These are phyloP conservation scores for Cyclopterus lumpus DNA, from an alignment of 2,797 vertebrate species.

Conservation along the genomic window DNA sequence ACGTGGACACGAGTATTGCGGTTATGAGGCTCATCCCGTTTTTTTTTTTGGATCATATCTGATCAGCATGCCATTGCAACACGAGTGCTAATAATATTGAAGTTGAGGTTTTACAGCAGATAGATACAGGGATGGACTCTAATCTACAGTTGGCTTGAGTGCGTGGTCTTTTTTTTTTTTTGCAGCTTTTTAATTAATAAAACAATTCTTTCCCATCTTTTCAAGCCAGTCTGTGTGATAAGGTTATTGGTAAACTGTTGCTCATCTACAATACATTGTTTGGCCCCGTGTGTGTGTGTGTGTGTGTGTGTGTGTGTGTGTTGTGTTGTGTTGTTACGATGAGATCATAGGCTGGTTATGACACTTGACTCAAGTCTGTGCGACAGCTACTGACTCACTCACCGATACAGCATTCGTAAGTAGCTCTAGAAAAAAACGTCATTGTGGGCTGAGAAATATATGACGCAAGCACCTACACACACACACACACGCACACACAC, in stretches of 20 bases:
- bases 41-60: not conserved
- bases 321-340: slow-evolving; percentile 20
- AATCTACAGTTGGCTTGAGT: not conserved
- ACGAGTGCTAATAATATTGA: slow-evolving; percentile 31
- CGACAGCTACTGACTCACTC: slow-evolving; percentile 61
- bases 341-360: slow-evolving; percentile 58
- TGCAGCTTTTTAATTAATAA: slow-evolving; percentile 3
- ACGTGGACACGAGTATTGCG: not conserved
- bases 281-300: slow-evolving; percentile 3
- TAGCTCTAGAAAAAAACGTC: slow-evolving; percentile 35
- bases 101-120: slow-evolving; percentile 36
- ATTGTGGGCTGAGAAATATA: slow-evolving; percentile 21
- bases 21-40: not conserved
- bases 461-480: slow-evolving; percentile 21
- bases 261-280: not conserved
- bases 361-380: slow-evolving; percentile 60
- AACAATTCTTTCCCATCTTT: not conserved
- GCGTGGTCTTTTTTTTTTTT: not conserved
- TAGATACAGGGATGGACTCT: not conserved
- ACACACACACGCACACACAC: not conserved
- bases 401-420: slow-evolving; percentile 54
- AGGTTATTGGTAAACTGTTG: not conserved
- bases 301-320: slow-evolving; percentile 4
- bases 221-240: not conserved
- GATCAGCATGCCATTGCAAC: not conserved